phyloP scores from a whole-genome alignment of 1,140 invertebrate genomes.

The Drosophila busckii region DNA sequence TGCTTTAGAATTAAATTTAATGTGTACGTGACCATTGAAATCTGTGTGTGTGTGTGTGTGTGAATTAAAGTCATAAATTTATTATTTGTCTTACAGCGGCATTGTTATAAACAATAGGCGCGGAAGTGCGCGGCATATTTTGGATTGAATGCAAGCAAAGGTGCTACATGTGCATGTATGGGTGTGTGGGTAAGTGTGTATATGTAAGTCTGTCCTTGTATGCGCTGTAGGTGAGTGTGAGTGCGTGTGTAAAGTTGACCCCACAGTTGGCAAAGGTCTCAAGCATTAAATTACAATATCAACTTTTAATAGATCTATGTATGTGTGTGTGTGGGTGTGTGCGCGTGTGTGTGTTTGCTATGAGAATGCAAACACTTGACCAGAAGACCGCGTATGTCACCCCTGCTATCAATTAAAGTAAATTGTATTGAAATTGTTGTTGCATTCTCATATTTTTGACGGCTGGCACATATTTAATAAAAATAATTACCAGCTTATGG shows the following conservation, averaged over 20 bases:
- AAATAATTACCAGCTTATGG: background rate
- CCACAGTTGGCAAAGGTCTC: conserved; percentile 17
- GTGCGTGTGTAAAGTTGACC: no score
- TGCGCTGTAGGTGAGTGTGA: no score
- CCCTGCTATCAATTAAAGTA: conserved; percentile 66
- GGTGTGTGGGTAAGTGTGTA: background rate
- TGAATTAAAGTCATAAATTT: conserved; percentile 48
- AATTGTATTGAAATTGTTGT: conserved; percentile 51
- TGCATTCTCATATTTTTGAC: conserved; percentile 30
- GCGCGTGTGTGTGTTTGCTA: conserved; percentile 25
- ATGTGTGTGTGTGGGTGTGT: conserved; percentile 10
- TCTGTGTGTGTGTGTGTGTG: no score
- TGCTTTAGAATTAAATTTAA: conserved; percentile 57
- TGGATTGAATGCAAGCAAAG: conserved; percentile 10
- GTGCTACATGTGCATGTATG: conserved; percentile 17
- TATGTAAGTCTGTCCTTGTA: conserved; percentile 47
- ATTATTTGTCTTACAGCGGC: conserved; percentile 24
- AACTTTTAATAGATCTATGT: conserved; percentile 15
- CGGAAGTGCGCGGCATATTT: conserved; percentile 27
- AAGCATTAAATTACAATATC: conserved; percentile 33
- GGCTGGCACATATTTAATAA: conserved; percentile 17
- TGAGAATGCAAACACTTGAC: conserved; percentile 63
- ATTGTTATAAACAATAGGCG: conserved; percentile 31
- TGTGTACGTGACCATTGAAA: conserved; percentile 57
- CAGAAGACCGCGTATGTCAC: conserved; percentile 35